These are phyloP conservation scores for Stenoptilia bipunctidactyla DNA, from an alignment of 2,888 invertebrate species.

Conservation along the genomic window DNA sequence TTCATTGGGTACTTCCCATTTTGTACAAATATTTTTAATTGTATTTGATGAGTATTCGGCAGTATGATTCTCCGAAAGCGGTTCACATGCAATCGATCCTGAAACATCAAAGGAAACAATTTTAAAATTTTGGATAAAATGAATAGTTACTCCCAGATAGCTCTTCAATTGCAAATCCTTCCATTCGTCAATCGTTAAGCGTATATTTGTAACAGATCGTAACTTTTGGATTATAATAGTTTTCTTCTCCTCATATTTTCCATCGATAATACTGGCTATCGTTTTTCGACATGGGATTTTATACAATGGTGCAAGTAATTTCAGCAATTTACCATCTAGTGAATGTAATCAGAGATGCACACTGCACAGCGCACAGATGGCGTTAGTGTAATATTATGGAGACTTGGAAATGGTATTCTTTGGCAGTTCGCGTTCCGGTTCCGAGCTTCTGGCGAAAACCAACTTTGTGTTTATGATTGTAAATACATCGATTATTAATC, in stretches of 20 bases:
- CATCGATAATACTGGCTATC: constrained; percentile 14
- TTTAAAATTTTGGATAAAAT: constrained; percentile 18
- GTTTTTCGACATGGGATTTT: constrained; percentile 19
- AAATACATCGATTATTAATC: too few species aligned
- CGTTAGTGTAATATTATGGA: too few species aligned
- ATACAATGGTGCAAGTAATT: constrained; percentile 14
- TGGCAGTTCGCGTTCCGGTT: too few species aligned
- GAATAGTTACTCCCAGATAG: constrained; percentile 15
- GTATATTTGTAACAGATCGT: constrained; percentile 10
- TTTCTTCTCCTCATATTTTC: constrained; percentile 18
- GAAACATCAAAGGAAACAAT: constrained; percentile 18
- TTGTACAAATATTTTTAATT: constrained; percentile 14
- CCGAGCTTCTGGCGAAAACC: too few species aligned
- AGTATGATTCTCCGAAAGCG: constrained; percentile 19
- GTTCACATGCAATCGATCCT: constrained; percentile 19
- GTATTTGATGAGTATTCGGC: constrained; percentile 16
- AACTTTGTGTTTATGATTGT: too few species aligned
- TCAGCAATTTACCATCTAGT: constrained; percentile 15
- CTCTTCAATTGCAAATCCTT: constrained; percentile 16
- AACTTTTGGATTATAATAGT: constrained; percentile 13
- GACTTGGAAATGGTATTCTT: too few species aligned
- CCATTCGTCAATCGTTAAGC: constrained; percentile 15
- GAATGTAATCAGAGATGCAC: too few species aligned
- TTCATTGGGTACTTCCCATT: constrained; percentile 17
- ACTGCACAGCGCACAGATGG: too few species aligned